A percentile compares a stretch with the other conserved stretches of the same genome.
These are phyloP conservation scores for Lepus oiostolus DNA, from an alignment of 2,797 vertebrate species.

Conservation along the genomic window DNA sequence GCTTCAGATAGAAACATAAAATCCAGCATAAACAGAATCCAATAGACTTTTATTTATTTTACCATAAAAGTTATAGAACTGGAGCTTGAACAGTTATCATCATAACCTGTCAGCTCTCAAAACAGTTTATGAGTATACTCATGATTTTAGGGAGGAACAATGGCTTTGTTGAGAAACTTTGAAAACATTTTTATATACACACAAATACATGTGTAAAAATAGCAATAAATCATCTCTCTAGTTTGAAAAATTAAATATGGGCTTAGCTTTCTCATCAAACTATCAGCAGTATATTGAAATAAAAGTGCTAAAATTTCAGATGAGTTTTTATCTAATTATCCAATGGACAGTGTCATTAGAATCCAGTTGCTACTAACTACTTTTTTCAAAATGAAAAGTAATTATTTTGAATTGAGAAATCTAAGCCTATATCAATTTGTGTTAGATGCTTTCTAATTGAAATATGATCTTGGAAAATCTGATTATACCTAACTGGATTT, in stretches of 20 bases:
- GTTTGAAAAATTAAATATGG: not conserved
- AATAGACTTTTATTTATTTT: conserved; percentile 50
- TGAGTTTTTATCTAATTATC: not conserved
- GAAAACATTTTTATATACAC: not conserved
- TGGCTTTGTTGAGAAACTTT: not conserved
- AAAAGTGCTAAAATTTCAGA: not conserved
- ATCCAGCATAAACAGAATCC: conserved; percentile 28
- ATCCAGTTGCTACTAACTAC: not conserved
- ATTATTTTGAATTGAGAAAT: conserved; percentile 8
- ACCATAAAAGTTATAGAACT: conserved; percentile 53
- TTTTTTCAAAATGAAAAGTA: not conserved
- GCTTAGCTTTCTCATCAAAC: conserved; percentile 10
- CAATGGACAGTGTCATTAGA: not conserved
- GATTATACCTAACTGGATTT: not conserved
- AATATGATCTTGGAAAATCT: not conserved
- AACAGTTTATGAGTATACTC: not conserved
- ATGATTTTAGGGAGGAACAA: conserved; percentile 9
- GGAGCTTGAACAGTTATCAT: conserved; percentile 42
- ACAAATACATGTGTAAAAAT: conserved; percentile 9
- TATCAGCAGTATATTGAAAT: not conserved
- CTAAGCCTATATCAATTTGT: not conserved
- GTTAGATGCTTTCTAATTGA: not conserved
- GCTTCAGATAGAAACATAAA: conserved; percentile 65
- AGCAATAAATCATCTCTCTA: conserved; percentile 18
- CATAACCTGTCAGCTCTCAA: conserved; percentile 43